Percentiles rank a stretch among this genome's conserved stretches.
phyloP scores from a whole-genome alignment of 2,888 invertebrate genomes.

The Formica aserva region DNA sequence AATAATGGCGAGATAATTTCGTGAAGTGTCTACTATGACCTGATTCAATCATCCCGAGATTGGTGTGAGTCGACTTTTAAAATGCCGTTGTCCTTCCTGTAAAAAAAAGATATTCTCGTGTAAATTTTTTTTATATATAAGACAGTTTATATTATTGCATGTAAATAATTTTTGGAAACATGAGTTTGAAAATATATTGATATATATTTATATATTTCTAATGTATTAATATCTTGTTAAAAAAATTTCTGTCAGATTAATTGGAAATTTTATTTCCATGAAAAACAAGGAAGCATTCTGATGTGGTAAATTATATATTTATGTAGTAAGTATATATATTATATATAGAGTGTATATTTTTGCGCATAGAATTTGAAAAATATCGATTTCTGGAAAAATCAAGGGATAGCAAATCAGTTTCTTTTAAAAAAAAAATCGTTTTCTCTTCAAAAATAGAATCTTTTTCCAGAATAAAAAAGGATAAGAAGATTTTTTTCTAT shows the following conservation, averaged over 20 bases:
- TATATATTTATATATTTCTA: not conserved
- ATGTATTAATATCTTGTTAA: not conserved
- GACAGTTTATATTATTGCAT: conserved; percentile 8
- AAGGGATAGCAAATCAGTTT: not conserved
- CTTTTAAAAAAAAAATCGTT: not conserved
- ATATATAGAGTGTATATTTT: too few species aligned
- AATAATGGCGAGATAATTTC: conserved; percentile 3
- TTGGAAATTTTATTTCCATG: not conserved
- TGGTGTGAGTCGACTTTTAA: conserved; percentile 11
- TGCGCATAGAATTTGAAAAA: not conserved
- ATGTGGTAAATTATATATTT: too few species aligned
- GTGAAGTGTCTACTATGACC: conserved; percentile 9
- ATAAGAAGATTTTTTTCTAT: not conserved
- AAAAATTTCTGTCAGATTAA: not conserved
- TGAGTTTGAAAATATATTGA: not conserved
- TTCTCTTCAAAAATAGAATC: not conserved
- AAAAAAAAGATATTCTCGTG: not conserved
- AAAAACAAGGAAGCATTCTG: too few species aligned
- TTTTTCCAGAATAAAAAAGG: not conserved
- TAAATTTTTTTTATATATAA: not conserved
- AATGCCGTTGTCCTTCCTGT: not conserved
- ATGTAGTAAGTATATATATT: too few species aligned
- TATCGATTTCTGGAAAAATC: not conserved
- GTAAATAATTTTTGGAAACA: not conserved
- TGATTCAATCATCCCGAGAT: not conserved